Evolutionary conservation across 2,113 vertebrate genomes (phyloP).

Genomic region (Rhinolophus sinicus): DNA sequence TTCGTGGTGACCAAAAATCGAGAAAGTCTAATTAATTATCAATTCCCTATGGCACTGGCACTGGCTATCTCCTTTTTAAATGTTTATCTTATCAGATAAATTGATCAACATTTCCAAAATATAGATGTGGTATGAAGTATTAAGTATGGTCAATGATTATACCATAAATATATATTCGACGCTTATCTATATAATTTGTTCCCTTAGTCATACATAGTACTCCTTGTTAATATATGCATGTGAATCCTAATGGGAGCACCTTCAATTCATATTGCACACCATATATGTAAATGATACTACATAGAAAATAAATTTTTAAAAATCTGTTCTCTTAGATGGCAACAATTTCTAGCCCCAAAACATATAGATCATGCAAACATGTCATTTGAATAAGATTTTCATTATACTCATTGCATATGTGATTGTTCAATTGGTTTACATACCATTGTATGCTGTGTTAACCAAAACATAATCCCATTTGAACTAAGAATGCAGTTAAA

Average conservation of each 20-base stretch:
- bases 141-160: constrained; percentile 36
- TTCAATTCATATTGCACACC: not conserved
- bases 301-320: not conserved
- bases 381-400: not conserved
- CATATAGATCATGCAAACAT: not conserved
- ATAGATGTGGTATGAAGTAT: constrained; percentile 37
- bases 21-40: constrained; percentile 17
- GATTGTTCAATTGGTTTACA: not conserved
- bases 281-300: not conserved
- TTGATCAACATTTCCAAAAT: constrained; percentile 49
- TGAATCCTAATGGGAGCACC: not conserved
- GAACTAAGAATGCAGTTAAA: not conserved
- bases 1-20: not conserved
- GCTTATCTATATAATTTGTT: not conserved
- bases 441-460: not conserved
- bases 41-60: not conserved
- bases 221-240: not conserved
- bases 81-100: not conserved
- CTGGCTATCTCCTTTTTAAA: not conserved
- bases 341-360: not conserved
- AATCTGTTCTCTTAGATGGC: not conserved
- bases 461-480: not conserved
- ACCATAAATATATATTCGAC: not conserved
- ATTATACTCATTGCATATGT: not conserved
- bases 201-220: not conserved